Evolutionary conservation across 2,113 vertebrate species (phyloP), one percentile per base, ranked within the genome.

Genomic region (Vidua chalybeata): DNA sequence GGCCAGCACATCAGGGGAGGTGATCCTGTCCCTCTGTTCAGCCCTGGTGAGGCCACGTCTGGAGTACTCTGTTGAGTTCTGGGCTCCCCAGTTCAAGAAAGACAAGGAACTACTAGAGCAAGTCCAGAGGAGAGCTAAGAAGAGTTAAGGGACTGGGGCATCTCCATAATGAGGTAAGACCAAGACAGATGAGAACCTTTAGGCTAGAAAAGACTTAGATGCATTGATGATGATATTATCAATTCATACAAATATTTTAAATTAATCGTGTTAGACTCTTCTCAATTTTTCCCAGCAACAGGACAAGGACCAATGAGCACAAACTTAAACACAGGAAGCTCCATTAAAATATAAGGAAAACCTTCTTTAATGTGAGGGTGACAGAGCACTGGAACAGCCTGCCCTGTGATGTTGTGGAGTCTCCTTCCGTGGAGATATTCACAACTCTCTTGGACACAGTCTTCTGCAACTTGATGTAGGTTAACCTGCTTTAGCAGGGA

Each of bases 361-460:
- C 9, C 18, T 48, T 67, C 6, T 80, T 55, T 41, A 27, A 23
- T 35, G 11, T 35, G 17, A 62, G 11, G 4, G 10, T 35, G 21
- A 23, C 26, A 41, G 48, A 83, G 16, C 13, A 22, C 30, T 62
- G n/a, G 20, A 54, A 35, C 24, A 75, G 54, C 46, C 48, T 75
- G 17, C 14, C 20, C 21, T 27, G 37, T 51, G 31, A 33, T 0
- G 0, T 13, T 52, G 18, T 41, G 17, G 8, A 31, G 21, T 43
- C 21, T 55, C 19, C 37, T 59, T 59, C 45, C 6, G 55, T 83
- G 35, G 6, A 35, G 71, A 15, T 69, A 76, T 31, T 69, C 30
- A 41, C 24, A 76, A 54, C 18, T n/a, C 8, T 26, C 11, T 52
- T 52, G 11, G 9, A 41, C 48, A 48, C 17, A 49, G 26, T 43